Evolutionary conservation across 2,113 vertebrate species (phyloP).

Genomic region (Dicrurus megarhynchus): DNA sequence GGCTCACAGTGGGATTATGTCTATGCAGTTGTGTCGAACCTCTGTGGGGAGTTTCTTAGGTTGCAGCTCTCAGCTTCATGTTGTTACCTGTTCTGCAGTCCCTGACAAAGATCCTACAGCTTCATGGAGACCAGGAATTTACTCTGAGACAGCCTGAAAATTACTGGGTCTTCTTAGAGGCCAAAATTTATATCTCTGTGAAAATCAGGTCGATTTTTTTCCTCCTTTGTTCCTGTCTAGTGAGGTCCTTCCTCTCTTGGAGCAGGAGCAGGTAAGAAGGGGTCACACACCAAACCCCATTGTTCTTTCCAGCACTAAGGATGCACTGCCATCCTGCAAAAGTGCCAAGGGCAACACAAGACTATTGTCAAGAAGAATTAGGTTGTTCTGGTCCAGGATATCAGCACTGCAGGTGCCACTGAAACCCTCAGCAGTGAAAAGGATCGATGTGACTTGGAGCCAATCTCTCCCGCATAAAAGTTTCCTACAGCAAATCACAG

Average conservation of each 20-base stretch:
- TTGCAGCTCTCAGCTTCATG: background rate
- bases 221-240: background rate
- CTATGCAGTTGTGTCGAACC: background rate
- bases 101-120: background rate
- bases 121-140: background rate
- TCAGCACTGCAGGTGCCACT: background rate
- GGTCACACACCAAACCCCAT: background rate
- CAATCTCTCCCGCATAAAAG: background rate
- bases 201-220: background rate
- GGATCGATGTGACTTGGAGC: accelerated
- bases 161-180: background rate
- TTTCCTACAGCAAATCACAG: background rate
- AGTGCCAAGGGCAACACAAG: background rate
- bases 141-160: background rate
- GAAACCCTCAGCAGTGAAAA: background rate
- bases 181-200: background rate
- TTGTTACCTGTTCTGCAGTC: background rate
- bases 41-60: background rate
- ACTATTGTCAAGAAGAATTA: background rate
- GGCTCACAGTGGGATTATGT: background rate
- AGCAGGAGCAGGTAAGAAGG: background rate
- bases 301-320: background rate
- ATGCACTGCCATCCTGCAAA: background rate
- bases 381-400: background rate
- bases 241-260: accelerated